Base-by-base conservation (phyloP, 2,888 invertebrate genomes). In the Drosophila birchii region DNA sequence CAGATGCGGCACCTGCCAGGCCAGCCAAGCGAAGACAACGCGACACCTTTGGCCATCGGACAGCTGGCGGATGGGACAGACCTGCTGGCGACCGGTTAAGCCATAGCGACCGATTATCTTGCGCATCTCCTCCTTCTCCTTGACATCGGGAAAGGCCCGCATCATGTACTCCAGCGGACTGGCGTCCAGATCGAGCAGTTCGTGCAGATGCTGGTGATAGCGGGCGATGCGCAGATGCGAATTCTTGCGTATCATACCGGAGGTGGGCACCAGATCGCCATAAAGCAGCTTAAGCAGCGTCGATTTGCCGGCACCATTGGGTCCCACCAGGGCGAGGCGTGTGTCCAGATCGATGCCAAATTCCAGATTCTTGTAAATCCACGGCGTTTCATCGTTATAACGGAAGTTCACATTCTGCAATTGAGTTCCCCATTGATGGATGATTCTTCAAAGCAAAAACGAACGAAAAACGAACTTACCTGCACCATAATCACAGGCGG, bases 401-500 rank as follows among this genome's bases (percentile, higher is more conserved):
- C 97, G 95, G 94, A 99, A 99, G 83, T 97, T 97, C 43, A 99
- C 99, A 91, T 99, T 98, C 94, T 96, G 67, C 1, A 26, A 59
- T 34, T n/a, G n/a, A n/a, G n/a, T n/a, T n/a, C n/a, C n/a, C n/a
- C n/a, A n/a, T n/a, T n/a, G n/a, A n/a, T n/a, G n/a, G n/a, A n/a
- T n/a, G 6, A 49, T 8, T 9, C 9, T 2, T 49, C 5, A 5
- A 1, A 1, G 3, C n/a, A n/a, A n/a, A n/a, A n/a, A n/a, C n/a
- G n/a, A n/a, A n/a, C n/a, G n/a, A 7, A 11, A 9, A 2, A 2
- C 11, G 6, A 23, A 12, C 78, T 83, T 78, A 95, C 95, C 94
- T 98, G 98, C 61, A 99, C 99, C 99, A 99, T 99, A 88, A 99
- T 99, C 69, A 99, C 99, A 0, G 99, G 99, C 3, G 99, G 99